Evolutionary conservation across 1,140 invertebrate genomes (phyloP), one percentile per base, ranked within the genome.

Genomic region (Nasonia vitripennis): DNA sequence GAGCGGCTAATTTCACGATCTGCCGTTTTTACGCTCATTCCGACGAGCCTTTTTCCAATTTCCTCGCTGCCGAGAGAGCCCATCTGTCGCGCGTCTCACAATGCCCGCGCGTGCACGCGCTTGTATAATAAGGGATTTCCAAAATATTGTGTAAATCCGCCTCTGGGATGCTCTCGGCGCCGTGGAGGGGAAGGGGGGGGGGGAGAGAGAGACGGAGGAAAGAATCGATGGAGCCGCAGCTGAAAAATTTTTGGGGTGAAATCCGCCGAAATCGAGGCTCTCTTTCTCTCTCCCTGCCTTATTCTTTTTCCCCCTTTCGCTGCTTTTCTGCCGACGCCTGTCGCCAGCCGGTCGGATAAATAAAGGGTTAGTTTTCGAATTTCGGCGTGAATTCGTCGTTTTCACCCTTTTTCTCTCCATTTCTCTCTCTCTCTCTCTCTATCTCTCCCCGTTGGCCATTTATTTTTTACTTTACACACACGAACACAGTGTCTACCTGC

Each of bases 91-190:
- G 41, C 78, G 83, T 71, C 20, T 45, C 37, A 86, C 80, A 88
- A 87, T 81, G 86, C 34, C 3, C 34, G 34, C 34, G 4, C 34
- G 34, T 1, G 34, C 82, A n/a, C 77, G 34, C 23, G 85, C 55
- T 74, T 77, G 81, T 89, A 88, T 91, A 91, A 92, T 93, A 92
- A 92, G 93, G 90, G 92, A 93, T 93, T 93, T 93, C 93, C 93
- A 93, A 93, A 93, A 93, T 93, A 93, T 93, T 93, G 93, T 93
- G 92, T 93, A 93, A 93, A 93, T 93, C 92, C 87, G 75, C 20
- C 55, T 62, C 17, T 62, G 55, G 55, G 55, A 62, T 62, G 20
- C 55, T 20, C 20, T 20, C 2, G 6, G 3, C 5, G 51, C 51
- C 41, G 41, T 11, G 41, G 73, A 67, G 51, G 55, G 74, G 34